Evolutionary conservation across 2,113 vertebrate genomes (phyloP).

Genomic region (Heloderma charlesbogerti): DNA sequence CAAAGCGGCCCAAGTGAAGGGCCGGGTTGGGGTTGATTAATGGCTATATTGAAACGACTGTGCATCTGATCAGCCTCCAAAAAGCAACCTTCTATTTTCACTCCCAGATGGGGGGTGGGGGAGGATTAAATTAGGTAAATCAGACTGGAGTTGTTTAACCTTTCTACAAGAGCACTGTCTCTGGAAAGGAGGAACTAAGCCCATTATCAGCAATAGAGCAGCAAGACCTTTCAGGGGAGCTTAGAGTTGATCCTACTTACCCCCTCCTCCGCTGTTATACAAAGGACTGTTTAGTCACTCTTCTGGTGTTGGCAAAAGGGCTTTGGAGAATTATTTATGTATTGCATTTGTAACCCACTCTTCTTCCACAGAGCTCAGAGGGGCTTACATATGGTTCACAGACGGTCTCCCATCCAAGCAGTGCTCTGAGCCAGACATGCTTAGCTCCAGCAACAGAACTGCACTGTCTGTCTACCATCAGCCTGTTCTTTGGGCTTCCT

Average conservation of each 20-base stretch:
- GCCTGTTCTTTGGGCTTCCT: constrained; percentile 1
- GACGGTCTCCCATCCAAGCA: neutral
- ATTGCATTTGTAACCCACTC: constrained; percentile 17
- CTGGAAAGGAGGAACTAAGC: constrained; percentile 54
- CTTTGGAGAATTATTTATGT: constrained; percentile 30
- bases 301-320: neutral
- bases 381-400: constrained; percentile 26
- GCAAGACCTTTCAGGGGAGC: constrained; percentile 54
- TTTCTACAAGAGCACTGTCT: constrained; percentile 44
- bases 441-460: neutral
- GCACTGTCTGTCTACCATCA: neutral
- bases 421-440: neutral
- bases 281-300: constrained; percentile 48
- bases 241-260: constrained; percentile 53
- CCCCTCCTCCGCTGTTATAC: neutral
- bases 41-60: constrained; percentile 50
- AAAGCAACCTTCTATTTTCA: constrained; percentile 53
- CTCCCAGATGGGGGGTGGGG: constrained; percentile 42
- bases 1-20: constrained; percentile 37
- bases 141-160: constrained; percentile 65
- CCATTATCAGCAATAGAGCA: constrained; percentile 67
- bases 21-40: constrained; percentile 41
- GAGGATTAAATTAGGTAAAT: constrained; percentile 71
- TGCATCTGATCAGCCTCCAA: constrained; percentile 26
- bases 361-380: constrained; percentile 16